These are phyloP conservation scores for Odontamblyopus rebecca DNA, from an alignment of 2,797 vertebrate genomes.

Conservation along the genomic window DNA sequence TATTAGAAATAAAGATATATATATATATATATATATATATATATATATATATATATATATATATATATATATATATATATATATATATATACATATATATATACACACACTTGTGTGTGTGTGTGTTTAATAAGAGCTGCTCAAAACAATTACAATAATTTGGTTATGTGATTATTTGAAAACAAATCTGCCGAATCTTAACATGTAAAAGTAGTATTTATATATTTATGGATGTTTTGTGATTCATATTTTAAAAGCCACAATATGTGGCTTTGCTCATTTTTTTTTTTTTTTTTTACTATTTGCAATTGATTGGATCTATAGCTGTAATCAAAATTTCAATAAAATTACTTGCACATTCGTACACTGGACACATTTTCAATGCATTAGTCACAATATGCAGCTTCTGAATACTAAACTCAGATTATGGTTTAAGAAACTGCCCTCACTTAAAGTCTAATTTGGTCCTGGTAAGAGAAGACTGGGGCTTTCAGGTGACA, in stretches of 20 bases:
- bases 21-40: no score
- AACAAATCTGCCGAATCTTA: neutral
- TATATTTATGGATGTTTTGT: neutral
- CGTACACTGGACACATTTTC: neutral
- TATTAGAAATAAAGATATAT: neutral
- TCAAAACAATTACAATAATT: neutral
- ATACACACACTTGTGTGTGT: no score
- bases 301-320: neutral
- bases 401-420: neutral
- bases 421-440: slow-evolving; percentile 17
- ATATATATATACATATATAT: no score
- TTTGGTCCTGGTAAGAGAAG: slow-evolving; percentile 18
- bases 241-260: neutral
- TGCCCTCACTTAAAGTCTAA: slow-evolving; percentile 22
- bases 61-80: no score
- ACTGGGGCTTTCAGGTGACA: slow-evolving; percentile 46
- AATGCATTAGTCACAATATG: neutral
- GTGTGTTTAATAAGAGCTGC: neutral
- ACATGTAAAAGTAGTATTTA: no score
- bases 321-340: neutral
- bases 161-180: neutral
- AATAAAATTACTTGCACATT: neutral
- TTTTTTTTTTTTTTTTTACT: neutral
- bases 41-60: no score
- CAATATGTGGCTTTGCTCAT: no score